Percentiles rank a stretch among this genome's conserved stretches.
Evolutionary conservation across 2,113 vertebrate genomes (phyloP).

Genomic region (Oncorhynchus masou): DNA sequence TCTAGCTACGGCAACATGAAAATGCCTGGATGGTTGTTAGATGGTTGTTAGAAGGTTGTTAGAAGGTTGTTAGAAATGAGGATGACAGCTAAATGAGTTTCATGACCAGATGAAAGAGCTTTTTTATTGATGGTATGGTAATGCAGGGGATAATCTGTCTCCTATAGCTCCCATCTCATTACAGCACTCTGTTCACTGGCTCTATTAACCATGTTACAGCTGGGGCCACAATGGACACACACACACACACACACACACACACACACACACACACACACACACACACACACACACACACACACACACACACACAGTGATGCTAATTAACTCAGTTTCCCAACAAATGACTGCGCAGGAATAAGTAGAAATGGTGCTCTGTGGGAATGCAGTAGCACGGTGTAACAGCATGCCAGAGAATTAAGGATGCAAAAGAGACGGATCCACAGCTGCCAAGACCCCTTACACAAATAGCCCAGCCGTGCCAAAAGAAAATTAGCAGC

Average conservation of each 20-base stretch:
- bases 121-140: slow-evolving; percentile 32
- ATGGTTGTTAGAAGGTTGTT: slow-evolving; percentile 25
- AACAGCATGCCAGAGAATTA: slow-evolving; percentile 38
- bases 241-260: slow-evolving; percentile 4
- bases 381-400: slow-evolving; percentile 28
- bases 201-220: slow-evolving; percentile 32
- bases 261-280: too few species aligned
- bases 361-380: slow-evolving; percentile 46
- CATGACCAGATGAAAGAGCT: slow-evolving; percentile 45
- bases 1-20: slow-evolving; percentile 58
- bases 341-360: slow-evolving; percentile 42
- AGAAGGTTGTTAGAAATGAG: slow-evolving; percentile 12
- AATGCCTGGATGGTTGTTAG: slow-evolving; percentile 45
- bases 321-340: slow-evolving; percentile 57
- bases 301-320: slow-evolving; percentile 7
- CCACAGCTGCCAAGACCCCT: slow-evolving; percentile 43
- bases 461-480: not conserved
- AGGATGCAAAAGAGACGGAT: not conserved
- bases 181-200: slow-evolving; percentile 18
- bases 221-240: slow-evolving; percentile 8
- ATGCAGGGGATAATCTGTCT: slow-evolving; percentile 22
- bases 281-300: too few species aligned
- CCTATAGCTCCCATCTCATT: slow-evolving; percentile 16
- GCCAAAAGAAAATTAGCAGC: not conserved
- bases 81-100: slow-evolving; percentile 3